phyloP scores from a whole-genome alignment of 2,888 invertebrate species.

The Ischnura elegans region DNA sequence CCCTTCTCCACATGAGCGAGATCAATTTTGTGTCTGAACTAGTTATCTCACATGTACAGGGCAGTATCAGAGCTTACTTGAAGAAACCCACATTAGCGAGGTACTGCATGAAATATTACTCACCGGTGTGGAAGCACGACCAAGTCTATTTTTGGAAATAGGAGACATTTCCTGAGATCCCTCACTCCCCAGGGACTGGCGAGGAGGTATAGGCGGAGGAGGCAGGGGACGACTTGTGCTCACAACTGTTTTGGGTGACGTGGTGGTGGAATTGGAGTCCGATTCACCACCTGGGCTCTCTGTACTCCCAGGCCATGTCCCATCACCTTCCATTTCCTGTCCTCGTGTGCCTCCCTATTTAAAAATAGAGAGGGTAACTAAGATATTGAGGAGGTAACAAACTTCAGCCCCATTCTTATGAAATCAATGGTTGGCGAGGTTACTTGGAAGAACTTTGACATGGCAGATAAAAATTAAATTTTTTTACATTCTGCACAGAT shows the following conservation, averaged over 20 bases:
- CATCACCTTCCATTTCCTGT: constrained; percentile 76
- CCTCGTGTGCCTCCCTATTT: constrained; percentile 27
- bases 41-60: background rate
- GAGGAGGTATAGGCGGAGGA: constrained; percentile 76
- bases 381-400: background rate
- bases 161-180: constrained; percentile 34
- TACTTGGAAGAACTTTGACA: no score
- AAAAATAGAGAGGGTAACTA: no score
- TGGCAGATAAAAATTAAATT: background rate
- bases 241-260: constrained; percentile 86
- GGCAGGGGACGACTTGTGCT: constrained; percentile 74
- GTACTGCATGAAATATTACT: background rate
- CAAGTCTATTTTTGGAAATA: constrained; percentile 54
- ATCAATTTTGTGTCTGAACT: background rate
- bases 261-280: constrained; percentile 87
- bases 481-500: background rate
- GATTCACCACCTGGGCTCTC: constrained; percentile 80
- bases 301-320: constrained; percentile 81
- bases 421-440: no score
- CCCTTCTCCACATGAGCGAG: background rate
- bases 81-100: background rate
- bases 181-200: constrained; percentile 75
- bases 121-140: constrained; percentile 67
- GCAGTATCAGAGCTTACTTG: background rate
- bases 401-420: no score